Base-by-base conservation (phyloP, 2,888 invertebrate genomes). In the Gryllus longicercus region DNA sequence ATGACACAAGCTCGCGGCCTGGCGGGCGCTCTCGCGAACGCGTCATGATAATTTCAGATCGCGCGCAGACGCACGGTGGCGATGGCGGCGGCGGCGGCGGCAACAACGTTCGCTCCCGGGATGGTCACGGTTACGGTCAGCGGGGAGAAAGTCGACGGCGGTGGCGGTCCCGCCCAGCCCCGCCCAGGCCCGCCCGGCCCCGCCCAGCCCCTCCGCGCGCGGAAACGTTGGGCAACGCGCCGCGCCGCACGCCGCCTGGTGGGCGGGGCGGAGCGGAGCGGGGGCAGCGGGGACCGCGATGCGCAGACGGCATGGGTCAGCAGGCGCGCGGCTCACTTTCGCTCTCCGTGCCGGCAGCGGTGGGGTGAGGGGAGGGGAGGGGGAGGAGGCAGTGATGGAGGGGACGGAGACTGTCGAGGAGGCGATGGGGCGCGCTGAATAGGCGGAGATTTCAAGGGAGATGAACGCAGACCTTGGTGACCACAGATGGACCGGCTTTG, bases 41-140 rank as follows among this genome's bases (percentile, higher is more conserved):
- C 16, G 63, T 63, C 16, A 63, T 63, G 63, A 63, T 63, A 63
- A 63, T 63, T 63, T 63, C 63, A n/a, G 14, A 63, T 63, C 63
- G 14, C 16, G 10, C 63, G 63, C 63, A 63, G 63, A 63, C 63
- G 63, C 63, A 14, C 14, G 63, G 63, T 8, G 63, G 16, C n/a
- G 16, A 1, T 1, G 63, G n/a, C 16, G 14, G 63, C 63, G 63
- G n/a, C 38, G 38, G 38, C 38, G 8, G 38, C 25, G 63, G 63
- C 63, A 38, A 38, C 25, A 38, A 38, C 38, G 38, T 38, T 38
- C 63, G 63, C 63, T 63, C 63, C 63, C 63, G 63, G n/a, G 63
- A 63, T 63, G 63, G 63, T 63, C 63, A 63, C 63, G 63, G 63
- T 63, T 63, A 63, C 63, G 63, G 63, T 63, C 63, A 63, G 63